phyloP scores from a whole-genome alignment of 2,113 vertebrate species.

The Chloropsis hardwickii region DNA sequence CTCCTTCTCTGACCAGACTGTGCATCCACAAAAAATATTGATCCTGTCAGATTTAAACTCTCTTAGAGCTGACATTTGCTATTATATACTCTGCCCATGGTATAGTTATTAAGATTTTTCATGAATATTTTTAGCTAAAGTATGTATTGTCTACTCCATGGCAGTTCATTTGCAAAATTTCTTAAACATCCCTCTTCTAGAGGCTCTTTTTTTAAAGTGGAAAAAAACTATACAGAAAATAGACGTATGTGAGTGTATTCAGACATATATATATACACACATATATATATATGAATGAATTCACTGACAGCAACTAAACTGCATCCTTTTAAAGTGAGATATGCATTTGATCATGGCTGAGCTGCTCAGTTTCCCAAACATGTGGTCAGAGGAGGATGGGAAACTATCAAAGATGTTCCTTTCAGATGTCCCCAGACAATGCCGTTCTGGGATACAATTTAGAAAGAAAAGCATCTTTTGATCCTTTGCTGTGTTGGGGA shows the following conservation, averaged over 20 bases:
- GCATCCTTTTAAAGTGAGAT: background rate
- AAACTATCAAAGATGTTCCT: background rate
- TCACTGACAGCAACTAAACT: background rate
- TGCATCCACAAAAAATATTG: background rate
- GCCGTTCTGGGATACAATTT: background rate
- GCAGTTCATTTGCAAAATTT: background rate
- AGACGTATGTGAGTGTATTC: accelerated
- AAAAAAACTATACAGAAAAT: background rate
- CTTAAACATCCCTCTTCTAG: background rate
- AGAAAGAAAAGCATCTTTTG: background rate
- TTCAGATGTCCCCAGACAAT: background rate
- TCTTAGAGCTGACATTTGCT: background rate
- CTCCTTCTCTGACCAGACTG: too few relatives aligned
- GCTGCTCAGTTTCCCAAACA: background rate
- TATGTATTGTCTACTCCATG: background rate
- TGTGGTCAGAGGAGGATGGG: background rate
- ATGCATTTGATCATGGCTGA: background rate
- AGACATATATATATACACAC: background rate
- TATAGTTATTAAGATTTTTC: background rate
- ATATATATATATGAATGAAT: background rate
- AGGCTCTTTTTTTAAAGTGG: background rate
- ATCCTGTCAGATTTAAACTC: background rate
- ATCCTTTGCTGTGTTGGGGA: background rate
- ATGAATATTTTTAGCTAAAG: background rate
- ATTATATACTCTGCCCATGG: background rate